Evolutionary conservation across 2,888 invertebrate species (phyloP).

Genomic region (Campoletis raptor): DNA sequence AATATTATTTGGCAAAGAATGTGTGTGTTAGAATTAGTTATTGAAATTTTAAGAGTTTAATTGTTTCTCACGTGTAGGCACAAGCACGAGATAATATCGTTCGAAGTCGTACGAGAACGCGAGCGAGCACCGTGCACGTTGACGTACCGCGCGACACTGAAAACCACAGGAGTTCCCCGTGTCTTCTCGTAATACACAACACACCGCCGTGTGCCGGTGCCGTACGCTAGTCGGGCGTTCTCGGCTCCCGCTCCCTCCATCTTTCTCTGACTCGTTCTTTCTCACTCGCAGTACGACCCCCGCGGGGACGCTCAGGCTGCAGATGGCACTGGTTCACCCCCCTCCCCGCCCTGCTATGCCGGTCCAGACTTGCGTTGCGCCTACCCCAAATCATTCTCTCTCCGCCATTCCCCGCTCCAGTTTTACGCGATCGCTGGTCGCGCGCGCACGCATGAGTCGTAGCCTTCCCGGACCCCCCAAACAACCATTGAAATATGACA

Average conservation of each 20-base stretch:
- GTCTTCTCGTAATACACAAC: constrained; percentile 37
- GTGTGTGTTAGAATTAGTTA: neutral
- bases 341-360: constrained; percentile 12
- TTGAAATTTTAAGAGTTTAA: neutral
- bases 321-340: constrained; percentile 63
- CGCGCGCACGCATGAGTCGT: constrained; percentile 7
- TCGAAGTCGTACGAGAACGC: neutral
- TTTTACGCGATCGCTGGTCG: neutral
- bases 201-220: constrained; percentile 43
- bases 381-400: constrained; percentile 14
- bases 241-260: neutral
- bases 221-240: constrained; percentile 14
- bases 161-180: constrained; percentile 57
- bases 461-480: constrained; percentile 24
- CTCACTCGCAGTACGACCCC: constrained; percentile 6
- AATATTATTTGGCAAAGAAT: neutral
- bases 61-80: neutral
- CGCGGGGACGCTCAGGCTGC: constrained; percentile 58
- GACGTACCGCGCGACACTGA: constrained; percentile 80
- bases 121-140: constrained; percentile 69
- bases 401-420: neutral
- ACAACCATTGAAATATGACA: constrained; percentile 61
- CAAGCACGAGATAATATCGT: neutral
- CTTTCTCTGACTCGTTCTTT: neutral
- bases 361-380: constrained; percentile 57